Evolutionary conservation across 2,888 invertebrate genomes (phyloP), one percentile per base, ranked within the genome.

Genomic region (Leptarthrus brevirostris): DNA sequence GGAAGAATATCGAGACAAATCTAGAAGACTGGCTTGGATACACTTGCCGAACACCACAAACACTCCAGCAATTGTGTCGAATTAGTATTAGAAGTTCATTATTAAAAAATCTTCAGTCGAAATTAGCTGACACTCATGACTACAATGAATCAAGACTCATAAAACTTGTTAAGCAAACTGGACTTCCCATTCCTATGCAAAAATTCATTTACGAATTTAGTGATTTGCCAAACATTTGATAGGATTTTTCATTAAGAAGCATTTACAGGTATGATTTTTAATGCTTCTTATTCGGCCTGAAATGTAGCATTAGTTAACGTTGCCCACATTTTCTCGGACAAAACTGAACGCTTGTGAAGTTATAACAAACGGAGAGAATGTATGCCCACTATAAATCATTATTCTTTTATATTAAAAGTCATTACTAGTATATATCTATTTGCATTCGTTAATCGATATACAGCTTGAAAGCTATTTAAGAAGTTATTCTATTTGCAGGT

Each of bases 1-100:
- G 74, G 76, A 70, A 73, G 30, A 54, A 74, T 26, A 56, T 76
- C 47, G 49, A 72, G 14, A 73, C 49, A 30, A 74, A 78, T 52
- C 61, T 79, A 12, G 79, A 79, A 47, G 75, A 74, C 18, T 79
- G 78, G 77, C 66, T 79, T 56, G 72, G 74, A 40, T 74, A 74
- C 47, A 75, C 77, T 36, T 79, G 78, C 56, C 78, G 77, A 3
- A 81, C 81, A 66, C 83, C 85, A 0, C 76, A 81, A 20, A 77
- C 81, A 1, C 77, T 85, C 30, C 82, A 84, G 73, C 81, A 81
- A 3, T 64, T 83, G 1, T 75, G 80, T 16, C 81, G 85, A n/a
- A 81, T 82, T 73, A 76, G 78, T 52, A 80, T 85, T 71, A 81
- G 84, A 2, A 78, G 80, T 53, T 78, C 75, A 30, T 74, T 85